Percentiles rank a stretch among this genome's conserved stretches.
These are phyloP conservation scores for Chaunax sp. DNA, from an alignment of 2,797 vertebrate genomes.

Conservation along the genomic window DNA sequence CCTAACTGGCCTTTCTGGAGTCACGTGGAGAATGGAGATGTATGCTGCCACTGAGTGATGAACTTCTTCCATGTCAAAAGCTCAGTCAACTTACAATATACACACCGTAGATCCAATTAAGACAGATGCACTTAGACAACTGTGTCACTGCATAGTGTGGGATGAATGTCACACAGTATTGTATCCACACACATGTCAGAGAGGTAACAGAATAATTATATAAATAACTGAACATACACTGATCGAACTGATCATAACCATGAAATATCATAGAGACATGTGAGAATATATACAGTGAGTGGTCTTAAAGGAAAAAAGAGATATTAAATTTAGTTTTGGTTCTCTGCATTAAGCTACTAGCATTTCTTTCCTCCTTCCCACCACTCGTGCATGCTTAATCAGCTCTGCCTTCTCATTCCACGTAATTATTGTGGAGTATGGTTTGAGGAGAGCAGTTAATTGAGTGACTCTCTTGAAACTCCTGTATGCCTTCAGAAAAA, in stretches of 20 bases:
- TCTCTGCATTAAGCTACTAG: background rate
- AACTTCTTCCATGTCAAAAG: conserved; percentile 33
- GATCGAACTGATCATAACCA: background rate
- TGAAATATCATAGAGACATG: background rate
- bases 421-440: background rate
- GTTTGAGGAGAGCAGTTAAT: background rate
- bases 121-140: background rate
- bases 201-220: background rate
- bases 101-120: conserved; percentile 37
- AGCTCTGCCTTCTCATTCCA: background rate
- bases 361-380: background rate
- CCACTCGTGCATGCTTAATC: background rate
- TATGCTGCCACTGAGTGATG: conserved; percentile 23
- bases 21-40: conserved; percentile 7
- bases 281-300: background rate
- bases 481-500: background rate
- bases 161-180: conserved; percentile 10
- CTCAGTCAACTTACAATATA: background rate
- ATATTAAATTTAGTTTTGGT: no score
- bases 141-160: background rate
- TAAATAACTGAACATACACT: background rate
- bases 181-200: background rate
- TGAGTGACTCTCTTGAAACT: background rate
- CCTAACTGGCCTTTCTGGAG: background rate
- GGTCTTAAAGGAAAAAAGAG: no score